A percentile compares a stretch with the other conserved stretches of the same genome.
Conservation (phyloP, 2,113 vertebrate species). For the Salminus brasiliensis region DNA sequence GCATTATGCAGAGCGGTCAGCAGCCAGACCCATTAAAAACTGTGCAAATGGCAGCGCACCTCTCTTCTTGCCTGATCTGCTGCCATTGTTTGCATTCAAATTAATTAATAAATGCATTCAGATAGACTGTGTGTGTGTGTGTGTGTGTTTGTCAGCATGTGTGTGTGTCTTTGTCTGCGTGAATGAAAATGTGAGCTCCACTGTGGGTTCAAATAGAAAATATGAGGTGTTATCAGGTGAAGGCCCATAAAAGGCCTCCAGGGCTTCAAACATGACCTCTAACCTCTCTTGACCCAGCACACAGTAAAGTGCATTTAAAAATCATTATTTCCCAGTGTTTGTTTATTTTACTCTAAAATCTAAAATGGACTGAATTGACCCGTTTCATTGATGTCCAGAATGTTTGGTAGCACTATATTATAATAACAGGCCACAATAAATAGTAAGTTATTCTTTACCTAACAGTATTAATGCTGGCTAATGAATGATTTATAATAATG, state of each 20-base stretch:
- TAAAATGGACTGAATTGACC: no score
- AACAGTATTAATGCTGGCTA: no score
- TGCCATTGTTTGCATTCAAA: constrained; percentile 12
- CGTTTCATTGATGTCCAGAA: no score
- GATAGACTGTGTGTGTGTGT: constrained; percentile 3
- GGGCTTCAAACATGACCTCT: neutral
- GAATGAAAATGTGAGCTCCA: neutral
- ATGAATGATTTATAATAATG: no score
- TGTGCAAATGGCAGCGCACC: neutral
- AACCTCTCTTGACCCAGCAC: neutral
- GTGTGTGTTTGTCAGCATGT: neutral
- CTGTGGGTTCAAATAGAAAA: neutral
- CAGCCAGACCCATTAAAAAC: constrained; percentile 14
- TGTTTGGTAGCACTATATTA: no score
- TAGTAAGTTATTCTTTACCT: no score
- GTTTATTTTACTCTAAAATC: no score
- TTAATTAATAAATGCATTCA: constrained; percentile 12
- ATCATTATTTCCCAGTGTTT: no score
- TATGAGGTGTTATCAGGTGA: neutral
- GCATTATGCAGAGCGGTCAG: neutral
- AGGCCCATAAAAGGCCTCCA: neutral
- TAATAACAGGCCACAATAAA: no score
- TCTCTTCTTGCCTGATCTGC: neutral
- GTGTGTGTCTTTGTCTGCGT: constrained; percentile 5
- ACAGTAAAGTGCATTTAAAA: no score